Evolutionary conservation across 1,140 invertebrate genomes (phyloP), one percentile per base, ranked within the genome.

Genomic region (Magallana gigas): DNA sequence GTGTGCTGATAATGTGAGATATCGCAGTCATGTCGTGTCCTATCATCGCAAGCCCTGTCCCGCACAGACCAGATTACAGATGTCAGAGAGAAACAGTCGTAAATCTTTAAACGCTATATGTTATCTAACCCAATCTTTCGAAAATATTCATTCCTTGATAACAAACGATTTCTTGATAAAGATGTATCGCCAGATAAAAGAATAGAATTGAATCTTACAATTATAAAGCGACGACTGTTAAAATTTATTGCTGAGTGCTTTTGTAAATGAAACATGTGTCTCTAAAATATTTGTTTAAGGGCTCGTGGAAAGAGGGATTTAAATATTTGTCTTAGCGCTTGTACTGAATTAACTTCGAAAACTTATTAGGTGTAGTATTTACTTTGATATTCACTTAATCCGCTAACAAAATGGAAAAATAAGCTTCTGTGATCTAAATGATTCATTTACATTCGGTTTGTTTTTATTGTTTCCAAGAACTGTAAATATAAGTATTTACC

Each of bases 341-440:
- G 23, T 76, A 76, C 68, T 29, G 68, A 29, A 29, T 76, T 76
- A 76, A 76, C 68, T 76, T 76, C 48, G 36, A 76, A 76, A 76
- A 76, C 68, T 76, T 76, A 71, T 71, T 71, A 76, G 8, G 68
- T 36, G 64, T 68, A 29, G 68, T 76, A 76, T 29, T 76, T 76
- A 76, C 68, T 29, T 23, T 76, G 23, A 76, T 76, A 76, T 29
- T 64, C 36, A 29, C 12, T 1, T 76, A 76, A 76, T 76, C 68
- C 68, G 11, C 36, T 36, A 76, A 76, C 68, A 76, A 18, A 76
- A 76, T 29, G 36, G 68, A 23, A 36, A 76, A 76, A 29, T 76
- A 29, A 36, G 12, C 68, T 29, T 3, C 11, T 76, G 23, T 76
- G 23, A 36, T 76, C 68, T 12, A 76, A 36, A 76, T 76, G 68